Evolutionary conservation across 2,888 invertebrate species (phyloP).

Genomic region (Hydropsyche betteni): DNA sequence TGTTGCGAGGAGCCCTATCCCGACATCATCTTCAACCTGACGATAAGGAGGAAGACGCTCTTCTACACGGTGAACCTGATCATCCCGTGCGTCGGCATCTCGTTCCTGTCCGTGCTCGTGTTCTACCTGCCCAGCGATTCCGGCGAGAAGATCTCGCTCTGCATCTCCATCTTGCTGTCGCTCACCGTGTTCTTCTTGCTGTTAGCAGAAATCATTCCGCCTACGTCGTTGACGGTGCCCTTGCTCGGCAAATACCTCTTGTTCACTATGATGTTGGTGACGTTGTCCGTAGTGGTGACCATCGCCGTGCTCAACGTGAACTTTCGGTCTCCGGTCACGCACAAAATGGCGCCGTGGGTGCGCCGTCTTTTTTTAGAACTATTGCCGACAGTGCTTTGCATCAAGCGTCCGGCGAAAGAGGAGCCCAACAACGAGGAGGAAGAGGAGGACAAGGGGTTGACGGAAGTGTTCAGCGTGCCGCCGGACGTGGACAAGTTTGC

Average conservation of each 20-base stretch:
- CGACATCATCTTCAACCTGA: conserved; percentile 98
- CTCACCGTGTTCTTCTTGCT: conserved; percentile 94
- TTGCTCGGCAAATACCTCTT: conserved; percentile 90
- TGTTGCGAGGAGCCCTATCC: conserved; percentile 97
- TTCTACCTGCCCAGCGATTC: conserved; percentile 98
- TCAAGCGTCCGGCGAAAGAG: conserved; percentile 87
- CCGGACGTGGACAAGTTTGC: conserved; percentile 74
- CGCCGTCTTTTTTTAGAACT: conserved; percentile 85
- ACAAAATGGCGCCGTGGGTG: conserved; percentile 93
- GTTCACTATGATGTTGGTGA: conserved; percentile 95
- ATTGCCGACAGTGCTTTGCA: conserved; percentile 86
- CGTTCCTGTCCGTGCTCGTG: conserved; percentile 94
- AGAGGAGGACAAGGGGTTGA: conserved; percentile 73
- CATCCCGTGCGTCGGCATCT: conserved; percentile 96
- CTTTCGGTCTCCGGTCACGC: conserved; percentile 90
- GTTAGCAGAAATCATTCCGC: conserved; percentile 93
- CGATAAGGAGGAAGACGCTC: conserved; percentile 91
- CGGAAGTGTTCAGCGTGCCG: conserved; percentile 79
- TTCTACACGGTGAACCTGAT: conserved; percentile 98
- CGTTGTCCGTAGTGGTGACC: conserved; percentile 91
- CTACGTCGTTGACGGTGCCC: conserved; percentile 91
- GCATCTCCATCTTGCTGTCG: conserved; percentile 92
- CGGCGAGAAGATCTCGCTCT: conserved; percentile 96
- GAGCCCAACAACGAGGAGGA: conserved; percentile 68
- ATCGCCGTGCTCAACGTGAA: conserved; percentile 94